A percentile compares a stretch with the other conserved stretches of the same genome.
These are phyloP conservation scores for Poecilia wingei DNA, from an alignment of 2,797 vertebrate genomes.

Conservation along the genomic window DNA sequence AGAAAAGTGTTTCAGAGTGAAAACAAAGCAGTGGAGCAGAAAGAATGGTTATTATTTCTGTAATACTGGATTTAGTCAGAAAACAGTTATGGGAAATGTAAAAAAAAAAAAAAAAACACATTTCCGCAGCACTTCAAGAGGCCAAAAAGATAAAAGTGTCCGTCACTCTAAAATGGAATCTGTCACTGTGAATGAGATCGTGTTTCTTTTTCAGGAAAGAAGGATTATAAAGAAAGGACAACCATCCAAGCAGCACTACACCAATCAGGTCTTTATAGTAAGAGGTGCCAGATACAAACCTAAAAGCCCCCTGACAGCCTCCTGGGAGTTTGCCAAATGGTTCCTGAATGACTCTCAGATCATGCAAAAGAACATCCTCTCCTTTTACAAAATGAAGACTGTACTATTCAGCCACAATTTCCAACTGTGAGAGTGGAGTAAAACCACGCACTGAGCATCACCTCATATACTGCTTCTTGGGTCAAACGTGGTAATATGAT, in stretches of 20 bases:
- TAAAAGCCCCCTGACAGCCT: conserved; percentile 8
- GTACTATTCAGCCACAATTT: conserved; percentile 1
- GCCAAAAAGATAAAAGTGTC: neutral
- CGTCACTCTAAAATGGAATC: conserved; percentile 2
- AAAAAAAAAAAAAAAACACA: neutral
- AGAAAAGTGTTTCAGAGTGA: too few species aligned
- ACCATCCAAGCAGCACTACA: conserved; percentile 5
- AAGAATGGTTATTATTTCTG: neutral
- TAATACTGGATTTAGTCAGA: neutral
- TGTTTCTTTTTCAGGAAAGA: conserved; percentile 2
- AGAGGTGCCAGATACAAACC: conserved; percentile 2
- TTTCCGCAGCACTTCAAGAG: neutral
- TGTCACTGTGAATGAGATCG: neutral
- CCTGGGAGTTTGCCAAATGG: conserved; percentile 9
- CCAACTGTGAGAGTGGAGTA: neutral
- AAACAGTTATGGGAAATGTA: neutral
- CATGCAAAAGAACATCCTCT: conserved; percentile 9
- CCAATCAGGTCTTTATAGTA: conserved; percentile 9
- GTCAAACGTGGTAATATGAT: neutral
- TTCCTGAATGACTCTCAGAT: conserved; percentile 16
- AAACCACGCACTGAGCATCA: neutral
- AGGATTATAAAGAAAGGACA: conserved; percentile 8
- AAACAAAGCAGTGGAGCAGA: neutral
- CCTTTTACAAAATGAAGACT: conserved; percentile 11
- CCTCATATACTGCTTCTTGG: neutral